Base-by-base conservation (phyloP, 2,888 invertebrate species). In the Griposia aprilina region DNA sequence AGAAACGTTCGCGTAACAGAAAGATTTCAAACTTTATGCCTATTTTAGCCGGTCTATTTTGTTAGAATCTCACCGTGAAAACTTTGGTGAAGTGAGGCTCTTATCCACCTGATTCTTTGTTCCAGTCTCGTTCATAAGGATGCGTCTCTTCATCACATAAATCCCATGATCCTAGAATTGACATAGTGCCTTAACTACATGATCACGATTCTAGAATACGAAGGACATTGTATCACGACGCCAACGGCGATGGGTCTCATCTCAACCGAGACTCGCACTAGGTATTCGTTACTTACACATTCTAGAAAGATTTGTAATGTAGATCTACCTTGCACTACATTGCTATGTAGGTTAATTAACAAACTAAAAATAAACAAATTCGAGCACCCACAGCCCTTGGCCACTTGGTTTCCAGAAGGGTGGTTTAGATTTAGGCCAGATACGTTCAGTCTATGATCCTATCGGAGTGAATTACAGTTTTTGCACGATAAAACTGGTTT, bases 391-490 rank as follows among this genome's bases (percentile, higher is more conserved):
- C 10, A 72, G 74, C 68, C 88, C 83, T 84, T 81, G 84, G 77
- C 78, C 84, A 82, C 77, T 75, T 74, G 13, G 57, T 67, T 74
- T 66, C 26, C 48, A 77, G 76, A 59, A 62, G 76, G 78, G 65
- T 63, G 60, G 72, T 59, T 82, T 52, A 88, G 87, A 87, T 87
- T 77, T 86, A 74, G 87, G 87, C 6, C 88, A 87, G 87, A 88
- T 87, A 81, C 15, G 57, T 55, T 41, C 48, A 73, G 45, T 65
- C 50, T n/a, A 50, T 36, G 88, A 88, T 84, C 2, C 59, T 86
- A 86, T 86, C 87, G 73, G 26, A 26, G 67, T 83, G 57, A 82
- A 74, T 74, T 80, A 83, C 57, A 74, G 78, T 75, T 70, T 57
- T 78, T 69, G 65, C 73, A 75, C 36, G 60, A 68, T 71, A 72